Evolutionary conservation across 35 echinoderm and acorn worm genomes (phyloP), one percentile per base, ranked within the genome.

Genomic region (Anneissia japonica): DNA sequence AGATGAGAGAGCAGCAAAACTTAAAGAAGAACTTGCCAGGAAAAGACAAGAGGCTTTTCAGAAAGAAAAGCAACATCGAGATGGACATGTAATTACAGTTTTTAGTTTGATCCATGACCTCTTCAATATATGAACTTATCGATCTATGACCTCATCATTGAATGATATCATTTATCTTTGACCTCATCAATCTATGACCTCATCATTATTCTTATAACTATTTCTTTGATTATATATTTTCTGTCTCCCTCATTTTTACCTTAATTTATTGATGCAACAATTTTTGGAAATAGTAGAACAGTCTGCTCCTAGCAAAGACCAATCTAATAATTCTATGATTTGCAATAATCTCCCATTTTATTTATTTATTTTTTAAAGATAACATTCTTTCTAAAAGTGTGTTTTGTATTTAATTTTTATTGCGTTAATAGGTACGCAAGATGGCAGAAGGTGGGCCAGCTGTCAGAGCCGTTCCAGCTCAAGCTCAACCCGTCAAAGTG

Each of bases 51-150:
- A 98, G 16, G 92, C 89, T 17, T 98, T 89, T 36, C 89, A 98
- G 55, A 91, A 88, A 28, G 95, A 98, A 37, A 90, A 91, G 89
- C 91, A 82, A 55, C 76, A 85, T 0, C 91, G 95, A 92, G 92
- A 98, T 34, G 95, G 94, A 34, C 95, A 98, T 86, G 95, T 98
- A 82, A 91, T n/a, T n/a, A n/a, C n/a, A n/a, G n/a, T n/a, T n/a
- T n/a, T n/a, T n/a, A n/a, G n/a, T n/a, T n/a, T n/a, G n/a, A n/a
- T 45, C 40, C 16, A 45, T 45, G 40, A 45, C 40, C 4, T 45
- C 40, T 45, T 45, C 40, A n/a, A n/a, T n/a, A n/a, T n/a, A n/a
- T n/a, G n/a, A n/a, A n/a, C n/a, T n/a, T n/a, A n/a, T n/a, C n/a
- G n/a, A n/a, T n/a, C n/a, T n/a, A n/a, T n/a, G n/a, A n/a, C n/a